A percentile compares a stretch with the other conserved stretches of the same genome.
These are phyloP conservation scores for Taphrorychus bicolor DNA, from an alignment of 2,888 invertebrate species.

Conservation along the genomic window DNA sequence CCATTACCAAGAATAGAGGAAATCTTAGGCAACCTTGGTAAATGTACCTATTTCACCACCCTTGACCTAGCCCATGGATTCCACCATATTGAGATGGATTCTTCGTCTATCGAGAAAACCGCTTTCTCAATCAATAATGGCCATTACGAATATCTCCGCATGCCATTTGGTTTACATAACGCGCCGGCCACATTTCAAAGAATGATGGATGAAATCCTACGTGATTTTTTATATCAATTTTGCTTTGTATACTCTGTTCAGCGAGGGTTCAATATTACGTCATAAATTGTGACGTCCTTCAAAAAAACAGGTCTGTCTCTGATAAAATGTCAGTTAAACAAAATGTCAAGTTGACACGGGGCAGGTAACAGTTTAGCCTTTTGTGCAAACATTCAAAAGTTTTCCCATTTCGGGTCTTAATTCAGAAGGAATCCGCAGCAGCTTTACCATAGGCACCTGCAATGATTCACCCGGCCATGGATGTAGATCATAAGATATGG, in stretches of 20 bases:
- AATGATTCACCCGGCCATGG: too few species aligned
- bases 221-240: neutral
- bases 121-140: constrained; percentile 47
- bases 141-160: constrained; percentile 46
- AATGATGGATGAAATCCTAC: constrained; percentile 18
- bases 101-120: constrained; percentile 39
- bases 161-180: constrained; percentile 47
- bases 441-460: too few species aligned
- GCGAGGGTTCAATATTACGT: too few species aligned
- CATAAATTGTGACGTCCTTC: too few species aligned
- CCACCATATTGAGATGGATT: constrained; percentile 21
- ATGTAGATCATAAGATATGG: too few species aligned
- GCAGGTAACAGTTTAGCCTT: too few species aligned
- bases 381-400: too few species aligned
- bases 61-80: constrained; percentile 18
- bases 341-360: too few species aligned
- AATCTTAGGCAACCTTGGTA: constrained; percentile 20
- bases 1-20: constrained; percentile 20
- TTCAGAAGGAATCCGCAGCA: too few species aligned
- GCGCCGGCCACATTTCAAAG: constrained; percentile 48
- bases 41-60: constrained; percentile 17
- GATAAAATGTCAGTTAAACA: too few species aligned
- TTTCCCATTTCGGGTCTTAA: too few species aligned
- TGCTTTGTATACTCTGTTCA: constrained; percentile 13
- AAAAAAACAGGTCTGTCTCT: too few species aligned